A percentile compares a stretch with the other conserved stretches of the same genome.
These are phyloP conservation scores for Chrosomus eos DNA, from an alignment of 2,797 vertebrate genomes.

Conservation along the genomic window DNA sequence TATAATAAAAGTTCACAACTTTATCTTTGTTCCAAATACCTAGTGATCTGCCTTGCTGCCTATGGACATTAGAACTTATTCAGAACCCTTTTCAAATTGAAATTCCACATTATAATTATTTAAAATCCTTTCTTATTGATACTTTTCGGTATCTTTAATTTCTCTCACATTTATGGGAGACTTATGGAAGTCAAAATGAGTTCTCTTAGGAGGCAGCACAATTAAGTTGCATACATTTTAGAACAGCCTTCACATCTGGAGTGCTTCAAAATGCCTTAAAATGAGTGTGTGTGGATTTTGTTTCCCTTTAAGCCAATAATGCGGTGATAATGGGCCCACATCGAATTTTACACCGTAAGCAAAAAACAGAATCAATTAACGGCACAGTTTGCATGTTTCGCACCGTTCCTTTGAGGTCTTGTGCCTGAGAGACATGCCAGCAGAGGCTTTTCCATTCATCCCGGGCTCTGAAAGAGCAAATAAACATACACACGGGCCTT, in stretches of 20 bases:
- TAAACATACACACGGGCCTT: conserved; percentile 31
- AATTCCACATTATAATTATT: background rate
- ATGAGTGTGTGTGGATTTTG: background rate
- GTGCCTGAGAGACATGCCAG: conserved; percentile 15
- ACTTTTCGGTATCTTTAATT: background rate
- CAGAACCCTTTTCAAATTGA: background rate
- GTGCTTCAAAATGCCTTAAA: background rate
- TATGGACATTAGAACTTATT: background rate
- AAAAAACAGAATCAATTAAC: conserved; percentile 13
- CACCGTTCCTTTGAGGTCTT: conserved; percentile 10
- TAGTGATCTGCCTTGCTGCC: background rate
- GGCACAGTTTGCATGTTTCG: conserved; percentile 9
- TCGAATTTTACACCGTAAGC: background rate
- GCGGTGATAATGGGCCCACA: background rate
- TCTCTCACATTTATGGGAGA: background rate
- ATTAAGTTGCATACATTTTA: background rate
- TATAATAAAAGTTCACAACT: conserved; percentile 21
- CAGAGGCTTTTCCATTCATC: conserved; percentile 36
- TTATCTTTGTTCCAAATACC: background rate
- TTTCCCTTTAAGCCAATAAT: background rate
- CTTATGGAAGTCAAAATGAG: background rate
- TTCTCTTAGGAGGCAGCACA: background rate
- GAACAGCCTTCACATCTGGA: background rate
- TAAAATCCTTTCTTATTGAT: background rate
- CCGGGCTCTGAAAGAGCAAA: conserved; percentile 24